phyloP scores from a whole-genome alignment of 2,797 vertebrate genomes.

The Australoheros facetus region DNA sequence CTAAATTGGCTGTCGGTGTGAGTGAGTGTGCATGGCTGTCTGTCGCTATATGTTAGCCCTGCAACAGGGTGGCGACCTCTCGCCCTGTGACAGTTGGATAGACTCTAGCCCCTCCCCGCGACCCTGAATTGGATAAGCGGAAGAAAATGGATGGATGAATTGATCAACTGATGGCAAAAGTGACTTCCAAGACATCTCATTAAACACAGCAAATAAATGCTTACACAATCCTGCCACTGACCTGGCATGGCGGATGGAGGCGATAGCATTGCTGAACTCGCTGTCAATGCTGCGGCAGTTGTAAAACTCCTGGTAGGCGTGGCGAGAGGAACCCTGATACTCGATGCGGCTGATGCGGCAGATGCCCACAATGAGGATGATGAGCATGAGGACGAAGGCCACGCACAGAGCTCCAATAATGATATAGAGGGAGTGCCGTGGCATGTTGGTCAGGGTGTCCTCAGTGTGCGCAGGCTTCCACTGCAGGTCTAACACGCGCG shows the following conservation, averaged over 20 bases:
- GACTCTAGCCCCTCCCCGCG: too few species aligned
- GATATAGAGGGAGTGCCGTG: conserved; percentile 96
- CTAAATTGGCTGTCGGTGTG: too few species aligned
- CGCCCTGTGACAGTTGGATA: too few species aligned
- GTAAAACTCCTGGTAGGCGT: conserved; percentile 98
- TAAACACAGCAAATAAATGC: not conserved
- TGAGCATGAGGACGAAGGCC: conserved; percentile 98
- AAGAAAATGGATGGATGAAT: not conserved
- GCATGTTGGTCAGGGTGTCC: conserved; percentile 95
- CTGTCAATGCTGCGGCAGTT: conserved; percentile 99
- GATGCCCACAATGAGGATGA: conserved; percentile 98
- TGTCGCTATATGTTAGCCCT: too few species aligned
- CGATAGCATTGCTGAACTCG: conserved; percentile 95
- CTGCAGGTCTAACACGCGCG: conserved; percentile 85
- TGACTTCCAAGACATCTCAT: not conserved
- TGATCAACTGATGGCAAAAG: not conserved
- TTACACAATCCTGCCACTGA: conserved; percentile 56
- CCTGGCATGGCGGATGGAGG: conserved; percentile 97
- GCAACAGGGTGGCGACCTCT: too few species aligned
- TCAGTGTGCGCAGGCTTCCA: conserved; percentile 94
- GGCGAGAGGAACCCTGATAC: conserved; percentile 96
- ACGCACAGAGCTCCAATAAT: conserved; percentile 97
- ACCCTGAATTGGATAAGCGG: too few species aligned
- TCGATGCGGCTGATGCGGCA: conserved; percentile 99
- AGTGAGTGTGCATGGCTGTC: too few species aligned